phyloP scores from a whole-genome alignment of 2,797 vertebrate species.

The Rhinoraja longicauda region DNA sequence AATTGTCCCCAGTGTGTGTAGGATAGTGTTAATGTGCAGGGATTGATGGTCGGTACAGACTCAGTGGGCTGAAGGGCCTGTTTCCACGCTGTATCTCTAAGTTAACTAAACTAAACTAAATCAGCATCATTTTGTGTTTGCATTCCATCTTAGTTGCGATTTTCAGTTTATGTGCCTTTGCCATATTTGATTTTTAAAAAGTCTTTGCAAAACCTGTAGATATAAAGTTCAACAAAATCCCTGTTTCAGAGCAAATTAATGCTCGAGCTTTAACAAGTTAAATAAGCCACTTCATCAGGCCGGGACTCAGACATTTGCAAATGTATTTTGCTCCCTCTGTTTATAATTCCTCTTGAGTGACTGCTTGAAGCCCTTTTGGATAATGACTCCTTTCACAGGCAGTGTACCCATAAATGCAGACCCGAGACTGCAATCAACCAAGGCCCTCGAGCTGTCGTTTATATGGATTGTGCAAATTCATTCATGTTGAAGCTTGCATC shows the following conservation, averaged over 20 bases:
- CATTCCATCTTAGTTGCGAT: neutral
- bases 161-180: neutral
- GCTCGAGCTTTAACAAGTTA: neutral
- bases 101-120: too few relatives aligned
- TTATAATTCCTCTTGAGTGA: neutral
- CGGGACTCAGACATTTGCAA: neutral
- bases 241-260: neutral
- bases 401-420: neutral
- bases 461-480: neutral
- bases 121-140: neutral
- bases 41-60: too few relatives aligned
- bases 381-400: neutral
- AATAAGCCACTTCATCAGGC: neutral
- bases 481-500: neutral
- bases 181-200: neutral
- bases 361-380: neutral
- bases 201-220: neutral
- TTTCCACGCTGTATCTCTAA: too few relatives aligned
- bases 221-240: neutral
- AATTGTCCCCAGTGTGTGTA: too few relatives aligned
- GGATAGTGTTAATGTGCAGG: too few relatives aligned
- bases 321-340: neutral
- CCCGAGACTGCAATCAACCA: neutral
- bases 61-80: too few relatives aligned
- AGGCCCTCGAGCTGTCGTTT: neutral